Base-by-base conservation (phyloP, 2,888 invertebrate species). In the Orchesellides sinensis region DNA sequence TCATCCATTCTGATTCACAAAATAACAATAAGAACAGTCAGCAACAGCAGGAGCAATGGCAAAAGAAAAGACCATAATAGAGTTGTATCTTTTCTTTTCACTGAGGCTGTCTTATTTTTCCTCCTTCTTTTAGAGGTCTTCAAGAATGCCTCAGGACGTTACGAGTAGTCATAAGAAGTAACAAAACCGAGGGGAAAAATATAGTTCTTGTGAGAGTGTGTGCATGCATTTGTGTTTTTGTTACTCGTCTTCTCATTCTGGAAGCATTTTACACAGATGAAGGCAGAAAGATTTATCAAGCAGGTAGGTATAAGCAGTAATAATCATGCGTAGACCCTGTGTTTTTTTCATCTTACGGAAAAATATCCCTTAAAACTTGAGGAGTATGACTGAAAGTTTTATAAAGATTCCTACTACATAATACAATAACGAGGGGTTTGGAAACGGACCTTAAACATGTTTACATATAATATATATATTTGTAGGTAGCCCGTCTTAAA, bases 21-120 rank as follows among this genome's bases (percentile, higher is more conserved):
- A 74, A 35, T 4, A 59, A 59, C 59, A 59, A 59, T 21, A 17
- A 52, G 40, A 70, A 35, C 56, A 69, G 74, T 63, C 49, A 66
- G 66, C 52, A 66, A 35, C 32, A 74, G 52, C 75, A 70, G 69
- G 40, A 75, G 75, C 65, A 66, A 27, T 66, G 17, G 66, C 65
- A 59, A 40, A 72, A 79, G 70, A 63, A 72, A 69, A 49, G 78
- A 56, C 47, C 59, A 63, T 80, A 80, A 80, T 80, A 80, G 80
- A 80, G 80, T 80, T 80, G 80, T 80, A 80, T 66, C 80, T 80
- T 65, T 74, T 75, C 65, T 66, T 78, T 72, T 72, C 72, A 70
- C 29, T 77, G 77, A 66, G 32, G 40, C 63, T 78, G 65, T 69
- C 61, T 69, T 32, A 19, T 69, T 59, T 54, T 68, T 63, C 63